Conservation (phyloP, 2,113 vertebrate genomes). For the Neomonachus schauinslandi region DNA sequence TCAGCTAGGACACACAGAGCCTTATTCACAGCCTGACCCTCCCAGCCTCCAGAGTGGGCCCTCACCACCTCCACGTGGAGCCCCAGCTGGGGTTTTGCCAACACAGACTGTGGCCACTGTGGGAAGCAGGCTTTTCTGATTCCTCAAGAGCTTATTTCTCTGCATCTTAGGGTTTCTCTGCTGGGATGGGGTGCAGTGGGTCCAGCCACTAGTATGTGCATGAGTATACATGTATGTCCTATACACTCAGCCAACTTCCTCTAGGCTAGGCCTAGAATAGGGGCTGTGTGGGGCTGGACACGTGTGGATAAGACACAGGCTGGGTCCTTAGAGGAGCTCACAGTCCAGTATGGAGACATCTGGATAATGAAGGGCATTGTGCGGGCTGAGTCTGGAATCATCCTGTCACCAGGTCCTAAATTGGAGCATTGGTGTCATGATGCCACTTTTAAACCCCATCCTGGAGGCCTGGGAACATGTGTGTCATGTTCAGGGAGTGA, state of each 20-base stretch:
- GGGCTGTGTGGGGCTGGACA: background rate
- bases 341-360: background rate
- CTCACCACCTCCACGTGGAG: conserved; percentile 12
- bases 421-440: background rate
- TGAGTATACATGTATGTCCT: background rate
- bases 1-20: conserved; percentile 57
- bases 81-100: background rate
- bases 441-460: conserved; percentile 10
- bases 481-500: background rate
- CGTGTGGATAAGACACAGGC: background rate
- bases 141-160: background rate
- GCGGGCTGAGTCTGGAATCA: background rate
- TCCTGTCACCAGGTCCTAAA: background rate
- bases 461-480: background rate
- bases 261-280: background rate
- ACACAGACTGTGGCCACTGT: background rate
- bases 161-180: background rate
- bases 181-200: background rate
- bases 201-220: background rate
- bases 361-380: background rate
- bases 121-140: background rate
- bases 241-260: background rate
- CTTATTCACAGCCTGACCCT: conserved; percentile 66
- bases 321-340: background rate
- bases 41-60: conserved; percentile 32